Conservation (phyloP, 2,888 invertebrate species). For the Tenthredo distinguenda region DNA sequence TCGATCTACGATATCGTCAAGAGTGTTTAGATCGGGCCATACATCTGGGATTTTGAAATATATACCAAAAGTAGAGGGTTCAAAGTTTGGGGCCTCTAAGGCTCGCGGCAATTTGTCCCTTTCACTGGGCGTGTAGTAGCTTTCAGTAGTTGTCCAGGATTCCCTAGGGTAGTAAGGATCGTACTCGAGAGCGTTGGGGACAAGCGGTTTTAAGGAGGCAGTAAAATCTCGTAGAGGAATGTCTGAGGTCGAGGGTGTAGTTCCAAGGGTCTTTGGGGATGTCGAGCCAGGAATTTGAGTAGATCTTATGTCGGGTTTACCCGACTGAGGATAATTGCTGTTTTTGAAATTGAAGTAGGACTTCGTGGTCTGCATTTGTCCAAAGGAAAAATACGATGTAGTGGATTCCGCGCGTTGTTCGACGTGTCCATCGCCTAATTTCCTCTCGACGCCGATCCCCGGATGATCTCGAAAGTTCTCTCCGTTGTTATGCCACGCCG, state of each 20-base stretch:
- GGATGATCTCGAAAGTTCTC: background rate
- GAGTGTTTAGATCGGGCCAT: constrained; percentile 70
- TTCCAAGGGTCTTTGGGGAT: background rate
- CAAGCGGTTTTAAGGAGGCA: constrained; percentile 64
- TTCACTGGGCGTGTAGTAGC: constrained; percentile 67
- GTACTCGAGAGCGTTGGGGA: constrained; percentile 66
- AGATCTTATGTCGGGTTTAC: constrained; percentile 67
- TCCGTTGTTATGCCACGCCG: background rate
- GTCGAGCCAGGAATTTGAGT: constrained; percentile 64
- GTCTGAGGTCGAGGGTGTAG: constrained; percentile 10
- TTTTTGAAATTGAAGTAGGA: constrained; percentile 54
- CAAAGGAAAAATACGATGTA: background rate
- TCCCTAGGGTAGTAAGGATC: constrained; percentile 73
- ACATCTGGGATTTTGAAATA: constrained; percentile 68
- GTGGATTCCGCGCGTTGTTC: background rate
- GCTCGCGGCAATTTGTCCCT: constrained; percentile 55
- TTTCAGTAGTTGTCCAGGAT: constrained; percentile 68
- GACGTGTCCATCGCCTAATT: background rate
- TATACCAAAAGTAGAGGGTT: constrained; percentile 56
- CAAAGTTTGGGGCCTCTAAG: background rate
- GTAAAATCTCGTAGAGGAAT: constrained; percentile 64
- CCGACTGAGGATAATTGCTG: constrained; percentile 63
- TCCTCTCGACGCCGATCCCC: background rate
- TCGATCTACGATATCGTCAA: constrained; percentile 72
- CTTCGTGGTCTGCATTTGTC: constrained; percentile 6